A percentile compares a stretch with the other conserved stretches of the same genome.
Evolutionary conservation across 2,888 invertebrate genomes (phyloP).

Genomic region (Limnephilus rhombicus): DNA sequence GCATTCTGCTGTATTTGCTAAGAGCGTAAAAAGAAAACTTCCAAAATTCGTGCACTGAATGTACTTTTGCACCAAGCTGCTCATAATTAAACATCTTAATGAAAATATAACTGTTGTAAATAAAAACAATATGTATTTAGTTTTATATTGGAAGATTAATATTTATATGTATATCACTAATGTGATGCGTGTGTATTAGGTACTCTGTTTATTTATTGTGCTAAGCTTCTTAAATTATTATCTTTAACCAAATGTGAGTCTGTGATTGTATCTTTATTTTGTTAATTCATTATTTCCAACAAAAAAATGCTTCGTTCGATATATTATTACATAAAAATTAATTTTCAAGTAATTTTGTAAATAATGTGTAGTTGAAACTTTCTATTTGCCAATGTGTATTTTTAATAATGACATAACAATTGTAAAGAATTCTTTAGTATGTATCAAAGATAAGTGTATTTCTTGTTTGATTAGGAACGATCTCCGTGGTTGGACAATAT

Average conservation of each 20-base stretch:
- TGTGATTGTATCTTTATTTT: conserved; percentile 37
- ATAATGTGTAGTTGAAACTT: not conserved
- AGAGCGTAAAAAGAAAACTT: not conserved
- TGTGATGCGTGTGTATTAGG: not conserved
- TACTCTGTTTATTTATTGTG: not conserved
- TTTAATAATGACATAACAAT: not conserved
- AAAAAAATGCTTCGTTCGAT: not conserved
- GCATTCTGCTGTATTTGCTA: not conserved
- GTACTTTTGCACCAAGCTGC: not conserved
- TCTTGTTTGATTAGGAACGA: conserved; percentile 10
- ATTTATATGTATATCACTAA: not conserved
- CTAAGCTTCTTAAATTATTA: conserved; percentile 18
- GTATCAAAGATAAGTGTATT: too few relatives aligned
- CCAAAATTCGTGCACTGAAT: not conserved
- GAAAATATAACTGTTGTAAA: conserved; percentile 21
- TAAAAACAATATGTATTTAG: conserved; percentile 4
- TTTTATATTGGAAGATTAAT: conserved; percentile 17
- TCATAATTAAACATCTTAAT: not conserved
- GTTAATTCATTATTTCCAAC: conserved; percentile 9
- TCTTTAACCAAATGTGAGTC: conserved; percentile 47
- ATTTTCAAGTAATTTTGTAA: not conserved
- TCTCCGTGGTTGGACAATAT: conserved; percentile 41
- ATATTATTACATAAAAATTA: not conserved
- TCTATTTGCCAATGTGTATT: conserved; percentile 1
- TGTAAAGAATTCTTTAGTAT: not conserved